Evolutionary conservation across 2,888 invertebrate genomes (phyloP), one percentile per base, ranked within the genome.

Genomic region (Cantharis lateralis): DNA sequence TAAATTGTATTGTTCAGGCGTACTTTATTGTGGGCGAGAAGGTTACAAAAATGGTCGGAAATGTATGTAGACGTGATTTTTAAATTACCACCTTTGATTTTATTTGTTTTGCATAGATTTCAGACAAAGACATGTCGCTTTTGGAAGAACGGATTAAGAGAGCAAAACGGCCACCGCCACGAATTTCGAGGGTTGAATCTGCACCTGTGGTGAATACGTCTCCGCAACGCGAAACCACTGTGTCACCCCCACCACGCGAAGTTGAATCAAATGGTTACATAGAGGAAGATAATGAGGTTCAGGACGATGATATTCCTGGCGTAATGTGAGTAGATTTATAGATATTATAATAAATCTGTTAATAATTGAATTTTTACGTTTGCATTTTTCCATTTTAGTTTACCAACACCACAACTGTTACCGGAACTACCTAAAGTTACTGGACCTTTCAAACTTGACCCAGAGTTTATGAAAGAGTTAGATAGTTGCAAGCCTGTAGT

Each of bases 131-230:
- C 86, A 91, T 95, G 85, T 96, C 97, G 0, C 91, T 98, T 83
- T 89, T 99, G 69, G 98, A 99, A 85, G 99, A 99, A 88, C 92
- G 99, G 68, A 98, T 99, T 75, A 98, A 98, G 87, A 92, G 99
- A 24, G 95, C 96, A 1, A 95, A 95, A 86, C 90, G 90, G 87
- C 91, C 89, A 83, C 91, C 88, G 82, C 79, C 79, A 9, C 82
- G 84, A 72, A 82, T 83, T n/a, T 48, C 77, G 20, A 79, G 80
- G 71, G 66, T 80, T 3, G 78, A 83, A 66, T 71, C 81, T 15
- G 78, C 68, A 10, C 10, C 71, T 4, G 24, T 62, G 18, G 20
- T 68, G 20, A 72, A 20, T 48, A 72, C 7, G 16, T 68, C 75
- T 10, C 72, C 70, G 16, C 71, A 75, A 15, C 75, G 74, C 48